Percentiles rank a stretch among this genome's conserved stretches.
Evolutionary conservation across 2,797 vertebrate genomes (phyloP).

Genomic region (Epinephelus awoara): DNA sequence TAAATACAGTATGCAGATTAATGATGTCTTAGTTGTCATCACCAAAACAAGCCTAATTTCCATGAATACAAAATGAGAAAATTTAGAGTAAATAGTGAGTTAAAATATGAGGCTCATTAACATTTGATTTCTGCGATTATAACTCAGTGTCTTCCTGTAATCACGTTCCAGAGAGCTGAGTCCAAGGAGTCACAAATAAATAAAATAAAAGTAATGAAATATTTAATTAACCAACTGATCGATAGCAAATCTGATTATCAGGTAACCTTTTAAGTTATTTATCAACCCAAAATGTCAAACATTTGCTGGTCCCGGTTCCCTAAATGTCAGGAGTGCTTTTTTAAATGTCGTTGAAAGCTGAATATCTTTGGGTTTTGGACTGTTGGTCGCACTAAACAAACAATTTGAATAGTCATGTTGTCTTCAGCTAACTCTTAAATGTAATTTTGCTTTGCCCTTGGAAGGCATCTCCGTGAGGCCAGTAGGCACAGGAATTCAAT

Average conservation of each 20-base stretch:
- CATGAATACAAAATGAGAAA: background rate
- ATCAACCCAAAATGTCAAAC: background rate
- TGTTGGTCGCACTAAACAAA: too few species aligned
- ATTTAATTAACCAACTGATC: too few species aligned
- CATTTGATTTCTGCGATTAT: constrained; percentile 10
- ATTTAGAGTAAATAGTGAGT: background rate
- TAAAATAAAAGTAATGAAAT: too few species aligned
- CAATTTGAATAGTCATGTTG: background rate
- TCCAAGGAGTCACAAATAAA: too few species aligned
- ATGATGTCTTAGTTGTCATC: background rate
- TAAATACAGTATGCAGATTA: background rate
- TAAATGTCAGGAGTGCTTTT: too few species aligned
- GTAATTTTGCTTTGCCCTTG: background rate
- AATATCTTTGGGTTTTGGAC: too few species aligned
- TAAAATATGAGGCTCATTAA: background rate
- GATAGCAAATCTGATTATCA: too few species aligned
- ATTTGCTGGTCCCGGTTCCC: background rate
- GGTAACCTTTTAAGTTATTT: background rate
- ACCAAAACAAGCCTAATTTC: background rate
- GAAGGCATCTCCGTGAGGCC: background rate
- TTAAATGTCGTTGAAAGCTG: too few species aligned
- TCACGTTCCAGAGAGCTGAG: too few species aligned
- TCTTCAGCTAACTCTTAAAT: background rate
- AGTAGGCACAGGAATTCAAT: background rate
- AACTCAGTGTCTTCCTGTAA: background rate